phyloP scores from a whole-genome alignment of 2,113 vertebrate genomes.

The Spea bombifrons region DNA sequence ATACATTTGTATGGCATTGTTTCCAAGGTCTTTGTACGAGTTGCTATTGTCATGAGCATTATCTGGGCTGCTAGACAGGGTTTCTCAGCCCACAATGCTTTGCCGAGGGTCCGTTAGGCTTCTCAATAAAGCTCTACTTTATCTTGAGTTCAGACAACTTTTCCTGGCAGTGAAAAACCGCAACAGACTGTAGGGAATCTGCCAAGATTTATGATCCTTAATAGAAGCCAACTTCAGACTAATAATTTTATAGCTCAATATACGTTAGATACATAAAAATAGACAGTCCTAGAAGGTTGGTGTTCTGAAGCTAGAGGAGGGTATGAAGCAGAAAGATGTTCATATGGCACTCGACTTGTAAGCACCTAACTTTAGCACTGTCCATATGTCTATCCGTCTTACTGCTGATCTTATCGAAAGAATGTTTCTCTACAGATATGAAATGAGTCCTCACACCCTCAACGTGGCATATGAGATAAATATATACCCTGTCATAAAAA shows the following conservation, averaged over 20 bases:
- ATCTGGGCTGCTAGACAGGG: not conserved
- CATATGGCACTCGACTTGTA: slow-evolving; percentile 67
- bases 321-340: slow-evolving; percentile 64
- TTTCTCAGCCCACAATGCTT: not conserved
- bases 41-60: not conserved
- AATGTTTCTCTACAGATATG: not conserved
- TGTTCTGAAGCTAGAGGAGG: slow-evolving; percentile 66
- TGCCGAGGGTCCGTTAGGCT: not conserved
- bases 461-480: no score
- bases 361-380: slow-evolving; percentile 73
- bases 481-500: no score
- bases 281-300: slow-evolving; percentile 74
- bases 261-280: slow-evolving; percentile 79
- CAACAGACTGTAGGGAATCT: slow-evolving; percentile 72
- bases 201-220: slow-evolving; percentile 75
- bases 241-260: slow-evolving; percentile 82
- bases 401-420: slow-evolving; percentile 53
- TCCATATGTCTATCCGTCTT: slow-evolving; percentile 77
- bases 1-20: not conserved
- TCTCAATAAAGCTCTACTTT: slow-evolving; percentile 60
- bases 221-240: slow-evolving; percentile 76
- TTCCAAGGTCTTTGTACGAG: not conserved
- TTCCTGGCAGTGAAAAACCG: slow-evolving; percentile 72
- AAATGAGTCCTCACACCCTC: no score
- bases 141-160: slow-evolving; percentile 66